phyloP scores from a whole-genome alignment of 2,113 vertebrate genomes.

The Calidris pugnax region DNA sequence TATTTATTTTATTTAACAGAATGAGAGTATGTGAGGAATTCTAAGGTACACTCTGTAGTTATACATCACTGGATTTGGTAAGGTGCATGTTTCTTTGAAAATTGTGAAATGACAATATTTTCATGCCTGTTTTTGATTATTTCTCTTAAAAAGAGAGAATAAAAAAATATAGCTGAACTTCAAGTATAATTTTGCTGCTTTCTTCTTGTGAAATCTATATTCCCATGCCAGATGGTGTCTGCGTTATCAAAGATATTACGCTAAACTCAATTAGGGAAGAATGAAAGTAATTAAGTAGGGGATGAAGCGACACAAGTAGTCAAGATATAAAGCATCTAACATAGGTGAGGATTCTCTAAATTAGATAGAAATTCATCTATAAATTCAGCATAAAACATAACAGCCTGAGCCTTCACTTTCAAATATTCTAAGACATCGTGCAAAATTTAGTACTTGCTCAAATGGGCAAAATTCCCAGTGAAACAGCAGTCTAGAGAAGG shows the following conservation, averaged over 20 bases:
- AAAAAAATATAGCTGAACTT: neutral
- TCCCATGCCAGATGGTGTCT: constrained; percentile 60
- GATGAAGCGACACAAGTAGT: constrained; percentile 37
- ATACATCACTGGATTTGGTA: neutral
- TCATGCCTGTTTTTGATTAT: neutral
- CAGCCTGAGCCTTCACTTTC: neutral
- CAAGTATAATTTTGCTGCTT: constrained; percentile 23
- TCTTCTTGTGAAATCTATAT: constrained; percentile 36
- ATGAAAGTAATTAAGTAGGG: constrained; percentile 60
- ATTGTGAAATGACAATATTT: neutral
- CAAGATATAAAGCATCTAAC: constrained; percentile 22
- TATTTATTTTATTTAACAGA: constrained; percentile 33
- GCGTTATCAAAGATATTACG: constrained; percentile 62
- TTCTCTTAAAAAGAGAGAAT: neutral
- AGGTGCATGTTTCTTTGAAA: neutral
- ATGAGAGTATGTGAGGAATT: neutral
- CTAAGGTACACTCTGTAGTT: neutral
- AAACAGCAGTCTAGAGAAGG: neutral
- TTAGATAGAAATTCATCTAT: neutral
- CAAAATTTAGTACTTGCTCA: neutral
- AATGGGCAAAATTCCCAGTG: neutral
- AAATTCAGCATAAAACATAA: neutral
- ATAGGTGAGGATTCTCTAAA: constrained; percentile 19
- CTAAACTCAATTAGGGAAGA: constrained; percentile 61
- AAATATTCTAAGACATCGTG: neutral